Conservation (phyloP, 2,888 invertebrate genomes). For the Eupithecia exiguata region DNA sequence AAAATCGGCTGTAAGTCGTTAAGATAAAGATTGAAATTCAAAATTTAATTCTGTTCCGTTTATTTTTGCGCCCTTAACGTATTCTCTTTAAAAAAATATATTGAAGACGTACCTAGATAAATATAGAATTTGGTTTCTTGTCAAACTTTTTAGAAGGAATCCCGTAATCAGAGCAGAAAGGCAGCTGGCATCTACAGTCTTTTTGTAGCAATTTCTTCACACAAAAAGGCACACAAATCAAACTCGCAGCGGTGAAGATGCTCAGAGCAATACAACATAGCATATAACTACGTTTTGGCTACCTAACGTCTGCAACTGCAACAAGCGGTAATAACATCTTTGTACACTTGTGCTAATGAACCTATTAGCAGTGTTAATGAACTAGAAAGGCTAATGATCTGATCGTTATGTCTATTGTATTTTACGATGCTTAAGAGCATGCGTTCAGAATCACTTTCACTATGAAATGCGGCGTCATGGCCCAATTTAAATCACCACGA, state of each 20-base stretch:
- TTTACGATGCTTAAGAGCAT: no score
- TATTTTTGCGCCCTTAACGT: no score
- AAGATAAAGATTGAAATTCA: no score
- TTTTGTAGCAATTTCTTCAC: background rate
- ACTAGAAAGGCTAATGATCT: no score
- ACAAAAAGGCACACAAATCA: background rate
- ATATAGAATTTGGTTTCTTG: background rate
- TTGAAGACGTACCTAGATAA: background rate
- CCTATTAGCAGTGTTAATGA: no score
- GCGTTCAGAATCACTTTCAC: background rate
- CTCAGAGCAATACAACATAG: background rate
- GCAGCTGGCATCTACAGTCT: background rate
- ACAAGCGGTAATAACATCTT: background rate
- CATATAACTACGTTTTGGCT: background rate
- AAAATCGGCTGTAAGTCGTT: no score
- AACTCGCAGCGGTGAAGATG: background rate
- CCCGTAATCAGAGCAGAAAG: background rate
- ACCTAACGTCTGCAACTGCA: background rate
- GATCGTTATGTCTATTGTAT: no score
- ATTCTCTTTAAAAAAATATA: no score
- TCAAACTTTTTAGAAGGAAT: background rate
- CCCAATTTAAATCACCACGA: background rate
- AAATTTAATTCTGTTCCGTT: no score
- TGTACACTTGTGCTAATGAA: background rate
- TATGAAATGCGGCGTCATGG: no score